Evolutionary conservation across 2,888 invertebrate species (phyloP).

Genomic region (Cheilosia soror): DNA sequence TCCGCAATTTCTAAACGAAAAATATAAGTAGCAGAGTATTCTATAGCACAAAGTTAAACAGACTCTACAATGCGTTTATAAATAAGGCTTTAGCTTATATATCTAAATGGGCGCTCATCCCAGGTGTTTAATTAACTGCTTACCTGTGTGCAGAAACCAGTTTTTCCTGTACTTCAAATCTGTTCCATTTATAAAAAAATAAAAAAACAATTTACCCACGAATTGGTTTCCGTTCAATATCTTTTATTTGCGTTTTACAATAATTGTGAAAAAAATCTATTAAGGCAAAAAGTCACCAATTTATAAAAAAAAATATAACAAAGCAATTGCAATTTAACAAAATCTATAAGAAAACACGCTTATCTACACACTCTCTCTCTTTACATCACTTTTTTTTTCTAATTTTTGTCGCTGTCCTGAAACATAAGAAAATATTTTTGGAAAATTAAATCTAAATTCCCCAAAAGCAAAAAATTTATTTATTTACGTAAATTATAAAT

Average conservation of each 20-base stretch:
- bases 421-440: conserved; percentile 58
- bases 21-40: too few relatives aligned
- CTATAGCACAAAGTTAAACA: too few relatives aligned
- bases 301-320: conserved; percentile 63
- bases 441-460: conserved; percentile 21
- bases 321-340: conserved; percentile 59
- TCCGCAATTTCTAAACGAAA: too few relatives aligned
- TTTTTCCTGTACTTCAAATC: too few relatives aligned
- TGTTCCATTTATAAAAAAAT: not conserved
- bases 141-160: too few relatives aligned
- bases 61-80: too few relatives aligned
- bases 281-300: conserved; percentile 62
- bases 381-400: conserved; percentile 64
- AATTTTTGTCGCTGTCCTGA: conserved; percentile 70
- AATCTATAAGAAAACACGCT: conserved; percentile 39
- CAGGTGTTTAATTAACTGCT: too few relatives aligned
- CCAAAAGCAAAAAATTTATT: not conserved
- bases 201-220: not conserved
- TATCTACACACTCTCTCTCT: conserved; percentile 52
- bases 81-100: too few relatives aligned
- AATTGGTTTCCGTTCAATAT: not conserved
- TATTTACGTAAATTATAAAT: conserved; percentile 16
- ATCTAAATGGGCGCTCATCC: too few relatives aligned
- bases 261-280: conserved; percentile 39
- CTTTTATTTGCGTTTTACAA: conserved; percentile 62